These are phyloP conservation scores for Cyprinodon variegatus DNA, from an alignment of 2,113 vertebrate genomes.

Conservation along the genomic window DNA sequence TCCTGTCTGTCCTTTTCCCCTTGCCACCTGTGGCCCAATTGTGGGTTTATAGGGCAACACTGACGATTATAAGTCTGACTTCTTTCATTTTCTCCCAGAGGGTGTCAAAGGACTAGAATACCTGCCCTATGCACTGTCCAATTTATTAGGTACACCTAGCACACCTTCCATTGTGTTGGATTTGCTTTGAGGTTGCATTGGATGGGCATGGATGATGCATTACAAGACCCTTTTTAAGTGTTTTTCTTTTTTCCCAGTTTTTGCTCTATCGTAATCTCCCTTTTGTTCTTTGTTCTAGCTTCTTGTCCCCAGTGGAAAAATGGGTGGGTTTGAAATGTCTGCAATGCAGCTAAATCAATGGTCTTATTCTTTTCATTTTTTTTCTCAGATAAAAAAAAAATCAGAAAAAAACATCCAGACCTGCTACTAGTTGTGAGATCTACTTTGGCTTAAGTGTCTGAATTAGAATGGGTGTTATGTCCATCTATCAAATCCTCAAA, in stretches of 20 bases:
- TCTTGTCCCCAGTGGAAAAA: slow-evolving; percentile 47
- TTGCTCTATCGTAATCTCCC: slow-evolving; percentile 26
- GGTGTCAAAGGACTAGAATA: slow-evolving; percentile 40
- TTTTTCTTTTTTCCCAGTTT: background rate
- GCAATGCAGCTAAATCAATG: slow-evolving; percentile 71
- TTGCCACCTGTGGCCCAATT: slow-evolving; percentile 54
- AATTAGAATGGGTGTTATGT: slow-evolving; percentile 16
- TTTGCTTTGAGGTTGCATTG: too few species aligned
- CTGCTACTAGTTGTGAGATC: slow-evolving; percentile 26
- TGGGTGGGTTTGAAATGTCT: slow-evolving; percentile 51
- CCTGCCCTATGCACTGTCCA: slow-evolving; percentile 21
- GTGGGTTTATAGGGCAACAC: slow-evolving; percentile 70
- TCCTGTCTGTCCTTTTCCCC: slow-evolving; percentile 20
- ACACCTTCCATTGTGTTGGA: slow-evolving; percentile 18
- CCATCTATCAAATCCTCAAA: slow-evolving; percentile 41
- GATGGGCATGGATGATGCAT: background rate
- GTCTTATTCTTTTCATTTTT: background rate
- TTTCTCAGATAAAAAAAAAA: slow-evolving; percentile 38
- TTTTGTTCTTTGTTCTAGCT: slow-evolving; percentile 44
- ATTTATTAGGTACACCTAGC: background rate
- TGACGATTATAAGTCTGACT: slow-evolving; percentile 55
- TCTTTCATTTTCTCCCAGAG: slow-evolving; percentile 52
- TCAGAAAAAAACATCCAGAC: slow-evolving; percentile 42
- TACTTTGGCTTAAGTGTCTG: slow-evolving; percentile 32
- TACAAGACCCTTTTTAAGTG: background rate